A percentile compares a stretch with the other conserved stretches of the same genome.
Conservation (phyloP, 2,888 invertebrate genomes). For the Drosophila barbarae region DNA sequence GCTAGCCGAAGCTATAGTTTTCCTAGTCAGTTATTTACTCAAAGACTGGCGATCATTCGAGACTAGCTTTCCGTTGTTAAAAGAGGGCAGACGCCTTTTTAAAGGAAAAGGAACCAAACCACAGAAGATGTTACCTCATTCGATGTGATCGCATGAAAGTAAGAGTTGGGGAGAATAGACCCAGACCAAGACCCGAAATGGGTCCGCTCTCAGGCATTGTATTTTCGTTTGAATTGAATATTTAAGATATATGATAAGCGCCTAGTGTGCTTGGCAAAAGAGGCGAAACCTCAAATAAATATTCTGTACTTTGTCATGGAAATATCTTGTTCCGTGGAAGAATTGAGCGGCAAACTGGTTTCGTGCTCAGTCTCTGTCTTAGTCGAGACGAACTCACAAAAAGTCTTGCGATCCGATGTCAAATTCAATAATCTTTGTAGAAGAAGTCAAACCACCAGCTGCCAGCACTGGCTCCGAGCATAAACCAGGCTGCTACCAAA, state of each 20-base stretch:
- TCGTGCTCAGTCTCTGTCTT: constrained; percentile 26
- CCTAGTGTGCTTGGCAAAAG: constrained; percentile 4
- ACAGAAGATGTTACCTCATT: constrained; percentile 9
- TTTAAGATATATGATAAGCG: constrained; percentile 2
- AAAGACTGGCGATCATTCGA: background rate
- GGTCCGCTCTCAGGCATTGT: constrained; percentile 1
- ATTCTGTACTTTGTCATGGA: constrained; percentile 30
- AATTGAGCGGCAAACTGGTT: constrained; percentile 38
- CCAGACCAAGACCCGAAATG: background rate
- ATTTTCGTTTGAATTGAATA: background rate
- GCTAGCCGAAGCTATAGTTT: constrained; percentile 2
- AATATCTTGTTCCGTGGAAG: constrained; percentile 19
- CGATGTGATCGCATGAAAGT: constrained; percentile 13
- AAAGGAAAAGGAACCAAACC: constrained; percentile 3
- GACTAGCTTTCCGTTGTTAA: background rate
- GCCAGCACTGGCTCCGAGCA: constrained; percentile 15
- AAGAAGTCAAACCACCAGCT: constrained; percentile 29
- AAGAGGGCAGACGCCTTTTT: background rate
- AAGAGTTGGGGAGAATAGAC: constrained; percentile 17
- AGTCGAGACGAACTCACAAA: constrained; percentile 8
- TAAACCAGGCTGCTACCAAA: background rate
- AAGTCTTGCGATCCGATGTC: constrained; percentile 26
- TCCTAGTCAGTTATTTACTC: background rate
- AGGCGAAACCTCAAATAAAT: constrained; percentile 12
- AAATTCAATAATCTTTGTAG: constrained; percentile 15